Evolutionary conservation across 2,797 vertebrate species (phyloP), one percentile per base, ranked within the genome.

Genomic region (Syngnathus rostellatus): DNA sequence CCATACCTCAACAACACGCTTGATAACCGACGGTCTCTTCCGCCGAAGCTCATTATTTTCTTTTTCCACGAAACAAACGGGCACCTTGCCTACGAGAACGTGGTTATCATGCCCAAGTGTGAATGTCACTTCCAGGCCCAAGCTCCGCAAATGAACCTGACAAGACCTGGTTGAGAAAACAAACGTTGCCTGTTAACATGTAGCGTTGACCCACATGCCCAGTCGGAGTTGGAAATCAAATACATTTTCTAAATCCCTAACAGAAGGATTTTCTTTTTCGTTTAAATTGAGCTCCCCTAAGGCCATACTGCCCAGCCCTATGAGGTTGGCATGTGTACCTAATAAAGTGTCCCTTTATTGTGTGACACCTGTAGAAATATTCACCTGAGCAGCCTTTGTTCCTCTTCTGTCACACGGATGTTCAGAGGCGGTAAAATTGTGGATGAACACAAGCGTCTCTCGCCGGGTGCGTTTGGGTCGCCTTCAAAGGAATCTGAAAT

Each of bases 1-100:
- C 86, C 89, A 31, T 73, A 97, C 96, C 92, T 97, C 89, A 73
- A 96, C 91, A 17, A 97, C 86, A 46, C 83, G 81, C 81, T 90
- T 94, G 77, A 94, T 89, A 69, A 96, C 86, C 3, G 94, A 90
- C 1, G 87, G 80, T 74, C 96, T 92, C 68, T 94, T 94, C 67
- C 94, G 90, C 5, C 90, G 92, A 60, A 93, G 83, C 77, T 98
- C 95, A 68, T 85, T 97, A 77, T 89, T 94, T 84, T 98, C 96
- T 86, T 92, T 94, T 83, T 98, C 95, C 74, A 93, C 75, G 72
- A 98, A 97, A 77, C 95, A 98, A 68, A 92, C 45, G 0, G 97
- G 97, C 11, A 98, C 94, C 76, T 92, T 95, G 59, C 86, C 89
- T 19, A 98, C 90, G 55, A 94, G 88, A 50, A 96, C 82, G 14